Evolutionary conservation across 2,888 invertebrate species (phyloP), one percentile per base, ranked within the genome.

Genomic region (Zele albiditarsus): DNA sequence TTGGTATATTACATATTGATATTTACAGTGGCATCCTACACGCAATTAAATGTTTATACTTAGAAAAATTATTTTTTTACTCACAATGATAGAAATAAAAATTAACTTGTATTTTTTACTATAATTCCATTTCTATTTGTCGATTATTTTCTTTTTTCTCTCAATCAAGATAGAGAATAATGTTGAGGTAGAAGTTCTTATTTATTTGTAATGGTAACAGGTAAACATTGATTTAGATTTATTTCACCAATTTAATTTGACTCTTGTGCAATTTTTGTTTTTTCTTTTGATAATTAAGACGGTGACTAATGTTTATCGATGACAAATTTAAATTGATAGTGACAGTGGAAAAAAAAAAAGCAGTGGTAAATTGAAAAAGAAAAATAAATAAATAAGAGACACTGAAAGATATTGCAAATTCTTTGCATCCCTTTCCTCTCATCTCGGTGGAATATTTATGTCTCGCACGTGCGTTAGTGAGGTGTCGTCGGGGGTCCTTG

Each of bases 381-480:
- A 23, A 63, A 20, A 33, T 20, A 16, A 38, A 31, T 16, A 16
- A 63, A 63, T 38, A n/a, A 14, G 28, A 62, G 12, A 46, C n/a
- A 58, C 3, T 6, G 38, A 38, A 14, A 63, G 63, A 63, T 23
- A 63, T 63, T 33, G 63, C 33, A 33, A 38, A 63, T 63, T 31
- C 33, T 63, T 38, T 28, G 10, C 63, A 31, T 23, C 33, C 38
- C 38, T 38, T 33, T 38, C 20, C n/a, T 33, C 63, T 28, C 33
- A 23, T 53, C 8, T 28, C 12, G 60, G 14, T 28, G 31, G 58
- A 57, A 72, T 65, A 72, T 72, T 72, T 72, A 72, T 72, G 72
- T 66, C 72, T 72, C 72, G 72, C 72, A 72, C 72, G 72, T 72
- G 72, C 66, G 57, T 72, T 25, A 42, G 49, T 49, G 62, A 72